These are phyloP conservation scores for Dipodomys merriami DNA, from an alignment of 2,113 vertebrate species.

Conservation along the genomic window DNA sequence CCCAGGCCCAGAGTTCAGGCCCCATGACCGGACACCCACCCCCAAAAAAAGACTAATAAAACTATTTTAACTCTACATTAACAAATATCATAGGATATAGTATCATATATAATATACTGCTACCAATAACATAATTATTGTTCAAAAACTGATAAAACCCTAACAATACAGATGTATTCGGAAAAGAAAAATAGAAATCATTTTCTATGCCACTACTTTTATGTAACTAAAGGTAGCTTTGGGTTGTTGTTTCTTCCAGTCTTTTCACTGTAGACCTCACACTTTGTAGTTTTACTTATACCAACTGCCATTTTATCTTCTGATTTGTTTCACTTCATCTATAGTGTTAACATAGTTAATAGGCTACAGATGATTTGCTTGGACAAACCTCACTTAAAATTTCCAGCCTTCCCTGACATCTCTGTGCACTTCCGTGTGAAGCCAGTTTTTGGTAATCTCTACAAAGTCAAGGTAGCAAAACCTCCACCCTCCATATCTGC, in stretches of 20 bases:
- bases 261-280: not conserved
- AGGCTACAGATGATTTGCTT: not conserved
- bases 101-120: too few species aligned
- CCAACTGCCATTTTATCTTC: not conserved
- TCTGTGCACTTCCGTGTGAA: too few species aligned
- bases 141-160: not conserved
- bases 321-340: not conserved
- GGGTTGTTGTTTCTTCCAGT: not conserved
- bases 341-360: not conserved
- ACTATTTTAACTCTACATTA: not conserved
- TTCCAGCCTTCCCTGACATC: not conserved
- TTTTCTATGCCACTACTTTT: not conserved
- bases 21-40: too few species aligned
- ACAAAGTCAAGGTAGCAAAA: not conserved
- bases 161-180: not conserved
- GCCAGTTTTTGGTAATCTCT: not conserved
- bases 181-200: not conserved
- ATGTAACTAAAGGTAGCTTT: not conserved
- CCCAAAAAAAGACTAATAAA: not conserved
- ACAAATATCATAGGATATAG: too few species aligned
- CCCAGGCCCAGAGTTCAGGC: too few species aligned
- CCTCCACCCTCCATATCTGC: too few species aligned
- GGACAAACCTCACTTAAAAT: not conserved
- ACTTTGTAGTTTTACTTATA: not conserved
- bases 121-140: not conserved